Conservation (phyloP, 2,113 vertebrate genomes). For the Rattus rattus region DNA sequence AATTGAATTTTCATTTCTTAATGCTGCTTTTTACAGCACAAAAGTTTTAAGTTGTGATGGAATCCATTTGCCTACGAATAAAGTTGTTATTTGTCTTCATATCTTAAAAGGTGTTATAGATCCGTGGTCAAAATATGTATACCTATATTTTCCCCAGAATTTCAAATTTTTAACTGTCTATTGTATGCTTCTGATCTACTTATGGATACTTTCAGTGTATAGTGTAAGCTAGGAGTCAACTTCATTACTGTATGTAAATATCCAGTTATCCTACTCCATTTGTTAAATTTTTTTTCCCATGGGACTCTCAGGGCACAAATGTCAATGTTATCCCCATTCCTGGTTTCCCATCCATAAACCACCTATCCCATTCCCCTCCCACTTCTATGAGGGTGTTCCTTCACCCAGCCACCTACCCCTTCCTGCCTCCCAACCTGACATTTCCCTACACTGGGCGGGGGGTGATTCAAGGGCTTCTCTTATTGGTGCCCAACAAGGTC, state of each 20-base stretch:
- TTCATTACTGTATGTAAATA: not conserved
- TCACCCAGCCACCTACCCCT: too few relatives aligned
- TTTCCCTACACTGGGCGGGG: too few relatives aligned
- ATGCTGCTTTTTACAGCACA: not conserved
- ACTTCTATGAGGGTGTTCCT: too few relatives aligned
- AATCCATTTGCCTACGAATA: not conserved
- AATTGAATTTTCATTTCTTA: not conserved
- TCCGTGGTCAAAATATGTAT: not conserved
- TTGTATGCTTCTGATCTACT: conserved; percentile 9
- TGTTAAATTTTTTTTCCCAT: not conserved
- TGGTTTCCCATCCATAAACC: too few relatives aligned
- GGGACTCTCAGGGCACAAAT: not conserved
- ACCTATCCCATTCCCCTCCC: too few relatives aligned
- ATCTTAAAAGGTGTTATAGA: not conserved
- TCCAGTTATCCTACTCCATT: not conserved
- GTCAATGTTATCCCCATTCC: not conserved
- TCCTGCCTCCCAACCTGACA: too few relatives aligned
- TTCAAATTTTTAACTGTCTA: not conserved
- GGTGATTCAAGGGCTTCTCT: too few relatives aligned
- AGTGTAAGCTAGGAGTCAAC: not conserved
- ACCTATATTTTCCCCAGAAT: not conserved
- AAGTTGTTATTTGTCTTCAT: not conserved
- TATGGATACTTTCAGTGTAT: not conserved
- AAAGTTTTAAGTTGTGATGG: not conserved
- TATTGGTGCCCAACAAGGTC: too few relatives aligned